Conservation (phyloP, 2,888 invertebrate genomes). For the Orthosia incerta region DNA sequence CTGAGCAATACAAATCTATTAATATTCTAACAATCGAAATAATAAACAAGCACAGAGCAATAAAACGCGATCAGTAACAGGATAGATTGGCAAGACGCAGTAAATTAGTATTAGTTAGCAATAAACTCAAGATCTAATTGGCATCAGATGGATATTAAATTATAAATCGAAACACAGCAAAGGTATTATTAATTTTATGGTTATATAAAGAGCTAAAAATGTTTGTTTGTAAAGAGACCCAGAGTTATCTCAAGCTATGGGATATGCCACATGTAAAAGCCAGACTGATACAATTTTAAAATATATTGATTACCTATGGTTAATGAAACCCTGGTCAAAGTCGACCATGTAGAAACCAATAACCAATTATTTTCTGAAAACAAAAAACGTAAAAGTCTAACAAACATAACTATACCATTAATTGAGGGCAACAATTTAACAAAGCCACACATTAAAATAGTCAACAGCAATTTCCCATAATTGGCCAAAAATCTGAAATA, state of each 20-base stretch:
- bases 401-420: slow-evolving; percentile 7
- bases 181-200: background rate
- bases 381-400: no score
- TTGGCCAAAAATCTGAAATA: slow-evolving; percentile 36
- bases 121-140: slow-evolving; percentile 31
- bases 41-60: slow-evolving; percentile 31
- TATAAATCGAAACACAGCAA: background rate
- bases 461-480: slow-evolving; percentile 29
- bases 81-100: background rate
- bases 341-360: no score
- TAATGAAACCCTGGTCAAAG: background rate
- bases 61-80: slow-evolving; percentile 9
- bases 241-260: no score
- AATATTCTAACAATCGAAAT: slow-evolving; percentile 15
- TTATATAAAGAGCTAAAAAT: background rate
- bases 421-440: background rate
- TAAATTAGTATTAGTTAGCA: slow-evolving; percentile 40
- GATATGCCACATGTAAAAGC: no score
- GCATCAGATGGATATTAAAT: slow-evolving; percentile 17
- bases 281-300: background rate
- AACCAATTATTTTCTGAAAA: background rate
- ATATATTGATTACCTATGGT: background rate
- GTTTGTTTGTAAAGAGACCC: no score
- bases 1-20: background rate
- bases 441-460: slow-evolving; percentile 2